Conservation (phyloP, 2,113 vertebrate genomes). For the Tragelaphus scriptus region DNA sequence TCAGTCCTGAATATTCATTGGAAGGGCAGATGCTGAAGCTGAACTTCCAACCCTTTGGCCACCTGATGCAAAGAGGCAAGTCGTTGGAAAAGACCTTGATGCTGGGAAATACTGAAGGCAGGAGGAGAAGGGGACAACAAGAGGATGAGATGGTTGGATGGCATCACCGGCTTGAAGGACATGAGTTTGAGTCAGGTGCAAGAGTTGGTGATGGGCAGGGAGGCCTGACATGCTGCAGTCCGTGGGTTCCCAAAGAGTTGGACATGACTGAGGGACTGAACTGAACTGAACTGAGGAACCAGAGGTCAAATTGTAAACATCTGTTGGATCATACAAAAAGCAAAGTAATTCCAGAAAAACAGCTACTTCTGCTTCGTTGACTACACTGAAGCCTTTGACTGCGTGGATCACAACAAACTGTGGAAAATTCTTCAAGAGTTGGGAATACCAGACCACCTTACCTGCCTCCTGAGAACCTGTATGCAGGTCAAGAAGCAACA, state of each 20-base stretch:
- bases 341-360: background rate
- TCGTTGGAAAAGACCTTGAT: background rate
- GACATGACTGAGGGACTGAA: background rate
- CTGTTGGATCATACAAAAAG: background rate
- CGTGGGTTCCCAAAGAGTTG: background rate
- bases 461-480: background rate
- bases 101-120: background rate
- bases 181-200: rapidly evolving
- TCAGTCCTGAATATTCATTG: background rate
- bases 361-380: background rate
- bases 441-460: background rate
- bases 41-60: background rate
- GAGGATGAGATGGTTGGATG: background rate
- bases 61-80: background rate
- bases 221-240: background rate
- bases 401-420: background rate
- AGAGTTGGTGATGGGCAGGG: background rate
- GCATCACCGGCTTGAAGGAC: background rate
- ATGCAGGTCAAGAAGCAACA: background rate
- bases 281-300: background rate
- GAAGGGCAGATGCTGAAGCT: background rate
- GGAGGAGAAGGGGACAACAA: background rate
- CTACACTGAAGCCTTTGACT: background rate
- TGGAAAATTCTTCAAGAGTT: background rate
- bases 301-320: background rate